Conservation (phyloP, 2,888 invertebrate species). For the Elmis aenea region DNA sequence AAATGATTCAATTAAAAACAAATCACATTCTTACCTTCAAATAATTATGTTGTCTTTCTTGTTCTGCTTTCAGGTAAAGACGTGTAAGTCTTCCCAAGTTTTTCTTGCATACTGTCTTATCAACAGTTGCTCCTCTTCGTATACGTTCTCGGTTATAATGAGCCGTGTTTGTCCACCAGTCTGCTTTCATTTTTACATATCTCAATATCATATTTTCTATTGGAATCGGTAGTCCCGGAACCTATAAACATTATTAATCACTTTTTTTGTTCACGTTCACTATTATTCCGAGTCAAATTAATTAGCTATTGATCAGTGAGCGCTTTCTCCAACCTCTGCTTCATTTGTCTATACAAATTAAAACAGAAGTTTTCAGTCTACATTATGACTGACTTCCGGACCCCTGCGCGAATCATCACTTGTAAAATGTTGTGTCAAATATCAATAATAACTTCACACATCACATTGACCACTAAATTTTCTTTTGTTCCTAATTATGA, state of each 20-base stretch:
- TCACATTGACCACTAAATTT: too few relatives aligned
- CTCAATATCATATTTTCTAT: constrained; percentile 99
- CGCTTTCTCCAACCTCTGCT: constrained; percentile 14
- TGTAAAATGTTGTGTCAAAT: too few relatives aligned
- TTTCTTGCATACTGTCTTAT: constrained; percentile 99
- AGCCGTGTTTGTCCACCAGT: constrained; percentile 99
- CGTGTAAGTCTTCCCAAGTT: constrained; percentile 97
- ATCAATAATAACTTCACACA: too few relatives aligned
- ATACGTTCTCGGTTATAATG: constrained; percentile 99
- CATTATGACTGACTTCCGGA: constrained; percentile 18
- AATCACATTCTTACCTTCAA: constrained; percentile 61
- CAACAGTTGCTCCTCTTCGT: constrained; percentile 98
- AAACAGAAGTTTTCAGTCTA: constrained; percentile 13
- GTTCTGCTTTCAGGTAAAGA: constrained; percentile 95
- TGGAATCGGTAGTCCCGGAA: constrained; percentile 96
- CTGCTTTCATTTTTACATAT: constrained; percentile 99
- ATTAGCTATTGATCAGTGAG: constrained; percentile 13
- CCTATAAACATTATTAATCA: constrained; percentile 50
- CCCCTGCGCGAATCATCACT: constrained; percentile 38
- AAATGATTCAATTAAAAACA: background rate
- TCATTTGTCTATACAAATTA: constrained; percentile 14
- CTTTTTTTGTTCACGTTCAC: background rate
- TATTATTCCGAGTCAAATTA: constrained; percentile 1
- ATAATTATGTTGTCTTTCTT: constrained; percentile 98
- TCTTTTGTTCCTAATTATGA: too few relatives aligned